A percentile compares a stretch with the other conserved stretches of the same genome.
These are phyloP conservation scores for Tachycineta bicolor DNA, from an alignment of 2,113 vertebrate genomes.

Conservation along the genomic window DNA sequence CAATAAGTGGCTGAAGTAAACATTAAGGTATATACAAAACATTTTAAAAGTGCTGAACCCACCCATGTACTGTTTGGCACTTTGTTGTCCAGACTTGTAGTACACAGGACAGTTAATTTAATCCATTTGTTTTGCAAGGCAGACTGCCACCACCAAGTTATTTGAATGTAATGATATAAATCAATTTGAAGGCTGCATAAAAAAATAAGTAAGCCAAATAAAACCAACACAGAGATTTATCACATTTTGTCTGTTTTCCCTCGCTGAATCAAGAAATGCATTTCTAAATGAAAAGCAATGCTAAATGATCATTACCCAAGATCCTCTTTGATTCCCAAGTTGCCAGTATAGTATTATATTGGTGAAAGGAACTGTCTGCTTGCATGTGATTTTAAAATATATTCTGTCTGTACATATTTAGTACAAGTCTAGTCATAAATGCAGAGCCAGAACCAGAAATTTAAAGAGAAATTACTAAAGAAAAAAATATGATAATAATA, in stretches of 20 bases:
- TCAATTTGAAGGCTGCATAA: conserved; percentile 54
- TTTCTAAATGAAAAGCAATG: neutral
- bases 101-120: conserved; percentile 59
- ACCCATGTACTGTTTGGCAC: neutral
- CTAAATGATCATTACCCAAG: neutral
- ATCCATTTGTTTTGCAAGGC: conserved; percentile 58
- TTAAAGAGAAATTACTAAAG: neutral
- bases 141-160: conserved; percentile 36
- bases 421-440: neutral
- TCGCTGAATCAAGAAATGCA: neutral
- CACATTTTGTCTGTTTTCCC: neutral
- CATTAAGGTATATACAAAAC: conserved; percentile 14
- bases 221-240: conserved; percentile 30
- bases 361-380: neutral
- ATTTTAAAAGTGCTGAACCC: conserved; percentile 46
- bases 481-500: neutral
- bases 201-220: conserved; percentile 57
- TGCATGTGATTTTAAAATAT: neutral
- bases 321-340: neutral
- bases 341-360: neutral
- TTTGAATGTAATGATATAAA: conserved; percentile 60
- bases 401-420: neutral
- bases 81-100: conserved; percentile 30
- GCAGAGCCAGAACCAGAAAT: neutral
- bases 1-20: conserved; percentile 30